These are phyloP conservation scores for Bradynema listronoti DNA, from an alignment of 1,140 invertebrate species.

Conservation along the genomic window DNA sequence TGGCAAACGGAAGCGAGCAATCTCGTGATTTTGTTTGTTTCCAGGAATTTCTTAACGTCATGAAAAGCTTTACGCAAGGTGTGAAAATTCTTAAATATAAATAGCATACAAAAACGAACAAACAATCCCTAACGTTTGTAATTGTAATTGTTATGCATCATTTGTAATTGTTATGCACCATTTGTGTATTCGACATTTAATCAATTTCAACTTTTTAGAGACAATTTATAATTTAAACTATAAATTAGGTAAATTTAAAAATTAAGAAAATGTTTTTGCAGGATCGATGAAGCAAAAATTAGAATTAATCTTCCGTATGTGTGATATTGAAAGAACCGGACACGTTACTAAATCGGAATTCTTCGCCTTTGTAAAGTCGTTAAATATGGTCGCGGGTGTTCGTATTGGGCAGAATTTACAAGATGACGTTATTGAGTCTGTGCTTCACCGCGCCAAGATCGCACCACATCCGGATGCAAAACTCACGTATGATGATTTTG, in stretches of 20 bases:
- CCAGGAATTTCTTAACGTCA: conserved; percentile 89
- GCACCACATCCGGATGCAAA: conserved; percentile 75
- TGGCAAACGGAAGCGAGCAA: no score
- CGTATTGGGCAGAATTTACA: conserved; percentile 64
- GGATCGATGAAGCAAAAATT: conserved; percentile 92
- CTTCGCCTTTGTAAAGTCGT: conserved; percentile 69
- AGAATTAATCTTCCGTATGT: conserved; percentile 96
- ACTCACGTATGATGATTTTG: conserved; percentile 87
- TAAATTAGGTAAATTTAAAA: conserved; percentile 3
- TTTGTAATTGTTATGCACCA: no score
- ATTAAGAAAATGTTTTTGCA: conserved; percentile 56
- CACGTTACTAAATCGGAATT: conserved; percentile 88
- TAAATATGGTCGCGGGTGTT: conserved; percentile 57
- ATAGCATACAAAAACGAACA: no score
- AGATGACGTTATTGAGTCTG: conserved; percentile 83
- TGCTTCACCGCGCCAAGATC: conserved; percentile 84
- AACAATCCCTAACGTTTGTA: no score
- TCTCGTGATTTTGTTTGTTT: conserved; percentile 79
- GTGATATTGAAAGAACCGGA: conserved; percentile 87
- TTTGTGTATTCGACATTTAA: conserved; percentile 7
- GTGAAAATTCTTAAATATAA: neutral
- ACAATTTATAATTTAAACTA: no score
- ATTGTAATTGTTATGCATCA: no score
- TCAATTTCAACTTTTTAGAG: conserved; percentile 1
- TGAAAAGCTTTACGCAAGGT: conserved; percentile 42